Percentiles rank a stretch among this genome's conserved stretches.
phyloP scores from a whole-genome alignment of 2,888 invertebrate species.

The Acrobasis consociella region DNA sequence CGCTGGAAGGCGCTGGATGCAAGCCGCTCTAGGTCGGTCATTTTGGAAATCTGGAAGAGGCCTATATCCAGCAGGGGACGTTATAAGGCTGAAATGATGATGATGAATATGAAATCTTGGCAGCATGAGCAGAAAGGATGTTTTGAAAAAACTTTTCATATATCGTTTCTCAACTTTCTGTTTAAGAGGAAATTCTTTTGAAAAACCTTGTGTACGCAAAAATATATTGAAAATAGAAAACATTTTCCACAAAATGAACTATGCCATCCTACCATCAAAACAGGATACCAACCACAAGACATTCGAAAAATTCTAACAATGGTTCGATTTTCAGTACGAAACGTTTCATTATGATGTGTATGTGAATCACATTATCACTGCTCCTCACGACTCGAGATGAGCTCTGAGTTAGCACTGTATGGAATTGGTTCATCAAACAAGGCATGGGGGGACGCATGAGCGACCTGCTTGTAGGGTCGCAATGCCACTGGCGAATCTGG shows the following conservation, averaged over 20 bases:
- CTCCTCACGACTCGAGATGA: constrained; percentile 35
- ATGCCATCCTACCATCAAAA: background rate
- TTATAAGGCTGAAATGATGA: too few species aligned
- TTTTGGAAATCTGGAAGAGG: too few species aligned
- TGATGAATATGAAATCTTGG: too few species aligned
- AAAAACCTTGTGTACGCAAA: too few species aligned
- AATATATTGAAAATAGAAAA: background rate
- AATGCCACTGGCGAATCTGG: too few species aligned
- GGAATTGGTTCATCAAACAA: constrained; percentile 18
- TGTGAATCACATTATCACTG: constrained; percentile 37
- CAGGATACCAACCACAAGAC: background rate
- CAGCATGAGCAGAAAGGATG: too few species aligned
- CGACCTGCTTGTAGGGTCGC: background rate
- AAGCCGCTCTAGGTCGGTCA: too few species aligned
- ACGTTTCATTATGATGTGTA: constrained; percentile 30
- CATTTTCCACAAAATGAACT: background rate
- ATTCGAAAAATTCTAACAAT: constrained; percentile 18
- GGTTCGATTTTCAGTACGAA: constrained; percentile 7
- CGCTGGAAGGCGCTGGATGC: too few species aligned
- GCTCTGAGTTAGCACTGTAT: constrained; percentile 32
- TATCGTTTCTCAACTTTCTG: too few species aligned
- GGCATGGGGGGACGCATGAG: background rate
- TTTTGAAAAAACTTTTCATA: too few species aligned
- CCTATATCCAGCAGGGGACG: too few species aligned
- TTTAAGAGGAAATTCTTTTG: too few species aligned